Percentiles rank a stretch among this genome's conserved stretches.
Conservation (phyloP, 2,888 invertebrate genomes). For the Oscheius onirici region DNA sequence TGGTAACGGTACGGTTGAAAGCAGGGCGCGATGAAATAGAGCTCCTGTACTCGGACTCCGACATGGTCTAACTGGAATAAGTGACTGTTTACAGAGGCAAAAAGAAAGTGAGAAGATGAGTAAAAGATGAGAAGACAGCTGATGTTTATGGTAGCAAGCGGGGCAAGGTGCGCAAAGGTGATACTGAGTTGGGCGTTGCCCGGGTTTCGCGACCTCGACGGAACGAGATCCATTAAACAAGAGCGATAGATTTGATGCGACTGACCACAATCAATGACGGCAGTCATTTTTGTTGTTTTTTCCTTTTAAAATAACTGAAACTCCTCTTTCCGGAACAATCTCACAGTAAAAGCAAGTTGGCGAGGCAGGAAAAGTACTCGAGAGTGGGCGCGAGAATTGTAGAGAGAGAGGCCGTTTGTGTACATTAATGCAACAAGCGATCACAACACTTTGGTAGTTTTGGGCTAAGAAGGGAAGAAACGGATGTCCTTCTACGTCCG, state of each 20-base stretch:
- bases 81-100: background rate
- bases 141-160: background rate
- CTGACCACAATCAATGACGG: constrained; percentile 29
- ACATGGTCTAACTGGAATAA: background rate
- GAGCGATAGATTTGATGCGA: constrained; percentile 29
- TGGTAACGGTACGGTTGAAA: constrained; percentile 55
- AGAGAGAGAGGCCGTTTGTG: constrained; percentile 12
- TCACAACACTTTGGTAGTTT: background rate
- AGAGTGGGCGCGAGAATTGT: constrained; percentile 15
- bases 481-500: background rate
- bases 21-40: constrained; percentile 61
- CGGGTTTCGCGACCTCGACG: constrained; percentile 30
- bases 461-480: background rate
- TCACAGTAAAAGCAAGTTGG: background rate
- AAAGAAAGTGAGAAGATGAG: background rate
- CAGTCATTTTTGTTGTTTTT: background rate
- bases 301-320: background rate
- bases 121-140: background rate
- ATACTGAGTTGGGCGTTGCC: constrained; percentile 28
- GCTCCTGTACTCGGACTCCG: constrained; percentile 53
- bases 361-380: constrained; percentile 10
- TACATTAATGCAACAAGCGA: constrained; percentile 14
- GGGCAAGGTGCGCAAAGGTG: constrained; percentile 10
- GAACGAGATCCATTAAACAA: constrained; percentile 33
- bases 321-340: background rate